Conservation (phyloP, 1,140 invertebrate species). For the Potamilus streckersoni region DNA sequence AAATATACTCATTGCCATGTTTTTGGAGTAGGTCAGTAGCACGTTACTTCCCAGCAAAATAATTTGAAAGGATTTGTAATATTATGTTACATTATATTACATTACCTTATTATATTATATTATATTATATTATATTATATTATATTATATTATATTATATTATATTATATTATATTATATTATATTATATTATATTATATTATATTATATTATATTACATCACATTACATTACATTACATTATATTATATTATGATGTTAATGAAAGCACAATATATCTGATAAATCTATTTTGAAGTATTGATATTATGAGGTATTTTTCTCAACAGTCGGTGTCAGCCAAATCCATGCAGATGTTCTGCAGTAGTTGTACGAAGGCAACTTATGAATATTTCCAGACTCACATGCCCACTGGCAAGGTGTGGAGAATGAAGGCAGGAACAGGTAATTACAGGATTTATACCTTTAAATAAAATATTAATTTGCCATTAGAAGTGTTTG, state of each 20-base stretch:
- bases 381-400: conserved; percentile 23
- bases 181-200: background rate
- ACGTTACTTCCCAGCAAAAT: background rate
- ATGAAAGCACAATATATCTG: background rate
- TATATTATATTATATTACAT: background rate
- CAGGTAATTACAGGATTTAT: conserved; percentile 2
- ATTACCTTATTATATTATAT: background rate
- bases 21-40: too few species aligned
- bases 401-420: conserved; percentile 23
- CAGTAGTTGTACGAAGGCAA: conserved; percentile 7
- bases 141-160: background rate
- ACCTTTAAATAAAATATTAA: too few species aligned
- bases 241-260: background rate
- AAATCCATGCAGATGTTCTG: conserved; percentile 20
- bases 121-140: background rate
- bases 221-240: background rate
- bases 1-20: too few species aligned
- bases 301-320: background rate
- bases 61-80: background rate
- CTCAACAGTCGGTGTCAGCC: conserved; percentile 14
- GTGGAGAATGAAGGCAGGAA: conserved; percentile 22
- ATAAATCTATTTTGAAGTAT: background rate
- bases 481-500: too few species aligned
- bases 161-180: background rate
- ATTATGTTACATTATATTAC: background rate